phyloP scores from a whole-genome alignment of 1,140 invertebrate genomes.

The Saccostrea glomerata region DNA sequence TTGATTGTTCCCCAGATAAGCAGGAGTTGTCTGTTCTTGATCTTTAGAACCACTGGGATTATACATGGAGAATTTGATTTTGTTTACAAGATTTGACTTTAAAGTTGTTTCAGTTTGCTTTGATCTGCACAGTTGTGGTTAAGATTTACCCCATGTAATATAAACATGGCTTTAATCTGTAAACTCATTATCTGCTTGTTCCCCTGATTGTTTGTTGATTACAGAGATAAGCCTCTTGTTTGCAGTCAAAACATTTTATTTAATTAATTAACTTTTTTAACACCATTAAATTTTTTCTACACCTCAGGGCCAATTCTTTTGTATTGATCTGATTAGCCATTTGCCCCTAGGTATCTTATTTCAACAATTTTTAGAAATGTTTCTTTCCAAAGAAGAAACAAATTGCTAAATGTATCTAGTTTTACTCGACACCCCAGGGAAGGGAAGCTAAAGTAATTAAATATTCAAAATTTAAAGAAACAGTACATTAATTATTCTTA shows the following conservation, averaged over 20 bases:
- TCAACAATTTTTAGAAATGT: neutral
- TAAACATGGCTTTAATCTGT: conserved; percentile 12
- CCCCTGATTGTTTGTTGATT: neutral
- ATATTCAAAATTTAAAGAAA: neutral
- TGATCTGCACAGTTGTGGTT: conserved; percentile 4
- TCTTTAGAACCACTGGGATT: neutral
- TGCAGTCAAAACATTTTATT: conserved; percentile 29
- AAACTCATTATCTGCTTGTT: neutral
- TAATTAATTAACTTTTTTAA: conserved; percentile 28
- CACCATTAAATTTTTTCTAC: neutral
- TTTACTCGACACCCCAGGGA: neutral
- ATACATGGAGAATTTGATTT: neutral
- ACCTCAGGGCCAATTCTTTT: neutral
- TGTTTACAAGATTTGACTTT: neutral
- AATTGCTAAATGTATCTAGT: neutral
- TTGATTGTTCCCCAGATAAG: conserved; percentile 9
- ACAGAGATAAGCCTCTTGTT: neutral
- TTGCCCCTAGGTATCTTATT: neutral
- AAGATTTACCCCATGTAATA: neutral
- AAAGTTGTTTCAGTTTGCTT: neutral
- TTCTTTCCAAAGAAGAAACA: neutral
- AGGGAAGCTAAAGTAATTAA: neutral
- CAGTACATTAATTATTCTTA: neutral
- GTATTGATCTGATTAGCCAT: neutral
- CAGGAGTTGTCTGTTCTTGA: neutral